These are phyloP conservation scores for Anolis sagrei DNA, from an alignment of 2,113 vertebrate species.

Conservation along the genomic window DNA sequence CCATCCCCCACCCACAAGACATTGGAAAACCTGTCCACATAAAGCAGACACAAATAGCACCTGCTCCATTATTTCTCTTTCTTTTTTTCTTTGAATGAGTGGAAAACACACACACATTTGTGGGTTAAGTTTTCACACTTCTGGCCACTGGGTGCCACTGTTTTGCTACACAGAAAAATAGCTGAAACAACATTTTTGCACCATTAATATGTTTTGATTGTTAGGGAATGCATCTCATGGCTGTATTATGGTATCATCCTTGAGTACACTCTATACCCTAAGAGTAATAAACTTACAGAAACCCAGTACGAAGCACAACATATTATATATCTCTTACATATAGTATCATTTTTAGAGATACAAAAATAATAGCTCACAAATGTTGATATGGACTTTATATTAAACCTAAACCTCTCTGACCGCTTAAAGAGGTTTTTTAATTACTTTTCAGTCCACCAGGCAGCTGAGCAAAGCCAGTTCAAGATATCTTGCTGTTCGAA, in stretches of 20 bases:
- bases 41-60: neutral
- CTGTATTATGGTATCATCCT: slow-evolving; percentile 30
- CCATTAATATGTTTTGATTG: slow-evolving; percentile 49
- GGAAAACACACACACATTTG: neutral
- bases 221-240: slow-evolving; percentile 40
- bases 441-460: neutral
- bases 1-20: too few relatives aligned
- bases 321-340: neutral
- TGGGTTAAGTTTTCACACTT: slow-evolving; percentile 50
- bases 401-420: neutral
- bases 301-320: slow-evolving; percentile 30
- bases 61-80: slow-evolving; percentile 13
- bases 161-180: slow-evolving; percentile 67
- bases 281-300: slow-evolving; percentile 48
- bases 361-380: neutral
- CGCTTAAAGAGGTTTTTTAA: neutral
- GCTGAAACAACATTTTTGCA: slow-evolving; percentile 65
- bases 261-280: slow-evolving; percentile 47
- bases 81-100: neutral
- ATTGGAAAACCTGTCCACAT: neutral
- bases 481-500: neutral
- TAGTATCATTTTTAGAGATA: slow-evolving; percentile 41
- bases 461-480: neutral
- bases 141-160: slow-evolving; percentile 73
- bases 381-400: slow-evolving; percentile 33